Conservation (phyloP, 2,113 vertebrate genomes). For the Hemiprocne comata region DNA sequence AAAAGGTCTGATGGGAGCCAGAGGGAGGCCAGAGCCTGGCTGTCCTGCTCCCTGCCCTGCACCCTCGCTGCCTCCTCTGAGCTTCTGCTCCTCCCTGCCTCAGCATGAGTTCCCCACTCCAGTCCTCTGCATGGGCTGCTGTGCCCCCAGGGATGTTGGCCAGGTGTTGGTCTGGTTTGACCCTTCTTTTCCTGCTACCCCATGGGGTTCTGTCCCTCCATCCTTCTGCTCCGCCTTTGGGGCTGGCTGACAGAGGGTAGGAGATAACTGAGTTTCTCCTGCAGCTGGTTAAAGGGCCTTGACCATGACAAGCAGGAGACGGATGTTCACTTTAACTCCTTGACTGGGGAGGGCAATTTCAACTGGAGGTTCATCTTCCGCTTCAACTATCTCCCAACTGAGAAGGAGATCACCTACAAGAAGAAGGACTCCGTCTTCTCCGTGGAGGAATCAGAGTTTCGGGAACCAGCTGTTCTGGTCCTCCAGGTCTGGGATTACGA, state of each 20-base stretch:
- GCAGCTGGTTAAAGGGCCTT: constrained; percentile 92
- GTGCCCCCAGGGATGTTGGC: background rate
- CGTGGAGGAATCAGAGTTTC: constrained; percentile 88
- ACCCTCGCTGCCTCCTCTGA: background rate
- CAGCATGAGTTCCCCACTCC: background rate
- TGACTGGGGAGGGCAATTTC: constrained; percentile 95
- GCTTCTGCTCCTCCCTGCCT: background rate
- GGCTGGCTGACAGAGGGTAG: background rate
- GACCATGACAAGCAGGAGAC: constrained; percentile 92
- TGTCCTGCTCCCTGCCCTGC: background rate
- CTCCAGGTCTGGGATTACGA: constrained; percentile 97
- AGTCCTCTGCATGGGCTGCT: background rate
- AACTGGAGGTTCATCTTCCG: constrained; percentile 93
- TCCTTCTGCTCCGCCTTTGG: background rate
- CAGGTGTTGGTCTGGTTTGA: background rate
- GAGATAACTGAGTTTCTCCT: constrained; percentile 26
- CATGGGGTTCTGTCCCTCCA: background rate
- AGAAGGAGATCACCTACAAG: constrained; percentile 89
- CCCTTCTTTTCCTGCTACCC: background rate
- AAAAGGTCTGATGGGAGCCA: constrained; percentile 81
- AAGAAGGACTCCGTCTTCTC: constrained; percentile 91
- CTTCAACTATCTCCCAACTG: constrained; percentile 90
- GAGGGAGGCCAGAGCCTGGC: background rate
- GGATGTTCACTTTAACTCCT: constrained; percentile 93
- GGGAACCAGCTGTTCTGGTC: constrained; percentile 85